Base-by-base conservation (phyloP, 2,888 invertebrate genomes). In the Microplitis deprimator region DNA sequence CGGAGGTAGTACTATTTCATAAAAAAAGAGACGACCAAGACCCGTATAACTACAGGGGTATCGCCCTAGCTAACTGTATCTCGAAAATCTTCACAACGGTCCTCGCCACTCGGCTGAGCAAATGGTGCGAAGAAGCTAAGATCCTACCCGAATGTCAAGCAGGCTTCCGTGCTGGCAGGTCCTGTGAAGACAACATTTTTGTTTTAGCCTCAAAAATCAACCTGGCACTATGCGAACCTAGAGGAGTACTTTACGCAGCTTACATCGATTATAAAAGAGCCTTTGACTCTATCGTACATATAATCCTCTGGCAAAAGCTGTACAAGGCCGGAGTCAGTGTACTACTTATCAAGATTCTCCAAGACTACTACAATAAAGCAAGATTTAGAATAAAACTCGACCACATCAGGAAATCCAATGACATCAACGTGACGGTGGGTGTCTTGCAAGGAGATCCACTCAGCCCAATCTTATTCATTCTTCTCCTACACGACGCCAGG, bases 41-140 rank as follows among this genome's bases (percentile, higher is more conserved):
- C 62, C 84, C 83, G 0, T 73, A 77, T 0, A 86, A 83, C 64
- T 85, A 85, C 67, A 68, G 83, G 60, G 84, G 83, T 8, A 85
- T 85, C 7, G 79, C 85, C 0, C 69, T 86, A 1, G 78, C 83
- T 8, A 86, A 86, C 71, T 76, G 81, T 0, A 80, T 84, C 65
- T 79, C 83, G 13, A 87, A 87, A 69, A 80, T 85, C 5, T 76
- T 84, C 5, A 84, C 83, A 0, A 73, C 77, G 20, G 72, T 81
- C 2, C 67, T 72, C 1, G 61, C 62, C 0, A 71, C 17, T 8
- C 1, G 72, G 1, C n/a, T 73, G 5, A 40, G 20, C 17, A 62
- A 3, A 6, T 73, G 73, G 73, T 17, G 16, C 1, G 73, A 64
- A 38, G 6, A n/a, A 7, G 8, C 68, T 7, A 59, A 76, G 0